Conservation (phyloP, 1,140 invertebrate genomes). For the Brachionus plicatilis region DNA sequence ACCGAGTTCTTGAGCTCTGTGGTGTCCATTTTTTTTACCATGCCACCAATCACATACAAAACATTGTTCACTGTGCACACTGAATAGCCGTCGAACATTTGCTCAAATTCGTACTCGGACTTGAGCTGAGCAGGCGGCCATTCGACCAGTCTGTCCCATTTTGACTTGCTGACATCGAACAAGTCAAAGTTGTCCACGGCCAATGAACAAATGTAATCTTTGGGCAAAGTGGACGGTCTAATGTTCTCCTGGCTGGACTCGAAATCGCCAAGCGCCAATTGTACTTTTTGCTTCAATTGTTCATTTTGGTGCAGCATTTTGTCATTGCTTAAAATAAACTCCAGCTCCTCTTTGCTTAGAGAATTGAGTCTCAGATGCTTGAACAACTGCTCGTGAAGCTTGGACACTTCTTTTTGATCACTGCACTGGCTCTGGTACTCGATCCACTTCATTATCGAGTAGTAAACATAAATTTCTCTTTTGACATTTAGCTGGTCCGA, state of each 20-base stretch:
- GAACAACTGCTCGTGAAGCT: constrained; percentile 12
- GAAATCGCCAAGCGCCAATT: not conserved
- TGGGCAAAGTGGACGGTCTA: constrained; percentile 18
- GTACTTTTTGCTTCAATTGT: not conserved
- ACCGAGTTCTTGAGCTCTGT: not conserved
- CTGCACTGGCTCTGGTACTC: constrained; percentile 45
- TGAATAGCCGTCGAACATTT: not conserved
- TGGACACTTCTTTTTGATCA: not conserved
- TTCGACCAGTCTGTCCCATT: not conserved
- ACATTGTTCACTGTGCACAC: not conserved
- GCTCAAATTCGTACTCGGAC: not conserved
- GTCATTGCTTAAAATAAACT: constrained; percentile 6
- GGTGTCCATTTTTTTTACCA: not conserved
- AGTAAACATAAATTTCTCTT: constrained; percentile 55
- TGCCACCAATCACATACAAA: not conserved
- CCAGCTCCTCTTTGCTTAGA: not conserved
- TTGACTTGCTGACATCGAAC: not conserved
- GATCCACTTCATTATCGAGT: constrained; percentile 55
- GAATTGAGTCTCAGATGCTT: not conserved
- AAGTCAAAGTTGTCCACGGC: not conserved
- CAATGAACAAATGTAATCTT: constrained; percentile 23
- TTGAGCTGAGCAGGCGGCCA: not conserved
- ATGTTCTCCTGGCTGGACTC: not conserved
- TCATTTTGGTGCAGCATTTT: not conserved
- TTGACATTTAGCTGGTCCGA: constrained; percentile 53